Evolutionary conservation across 2,888 invertebrate species (phyloP).

Genomic region (Neoascia interrupta): DNA sequence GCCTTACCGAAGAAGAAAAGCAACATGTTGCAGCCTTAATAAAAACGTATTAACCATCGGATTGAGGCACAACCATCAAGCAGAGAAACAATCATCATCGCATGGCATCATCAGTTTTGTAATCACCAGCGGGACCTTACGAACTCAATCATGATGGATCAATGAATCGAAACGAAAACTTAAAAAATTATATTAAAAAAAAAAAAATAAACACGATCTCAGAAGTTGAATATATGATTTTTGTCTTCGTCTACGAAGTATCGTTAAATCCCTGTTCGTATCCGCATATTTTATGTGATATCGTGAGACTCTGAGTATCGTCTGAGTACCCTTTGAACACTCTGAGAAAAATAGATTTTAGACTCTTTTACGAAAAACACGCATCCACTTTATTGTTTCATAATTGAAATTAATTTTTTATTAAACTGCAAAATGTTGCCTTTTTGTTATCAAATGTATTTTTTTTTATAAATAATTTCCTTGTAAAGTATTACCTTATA

Average conservation of each 20-base stretch:
- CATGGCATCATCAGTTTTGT: conserved; percentile 69
- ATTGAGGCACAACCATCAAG: conserved; percentile 4
- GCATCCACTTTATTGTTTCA: conserved; percentile 5
- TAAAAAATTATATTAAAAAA: too few species aligned
- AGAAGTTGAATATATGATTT: conserved; percentile 54
- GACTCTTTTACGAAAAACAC: not conserved
- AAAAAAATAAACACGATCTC: conserved; percentile 57
- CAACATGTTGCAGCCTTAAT: conserved; percentile 87
- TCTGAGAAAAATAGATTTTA: conserved; percentile 59
- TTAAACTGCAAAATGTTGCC: not conserved
- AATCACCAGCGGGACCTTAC: conserved; percentile 53
- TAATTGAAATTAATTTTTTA: not conserved
- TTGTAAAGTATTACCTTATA: conserved; percentile 68
- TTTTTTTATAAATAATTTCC: conserved; percentile 18
- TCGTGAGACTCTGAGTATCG: conserved; percentile 13
- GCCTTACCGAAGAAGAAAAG: conserved; percentile 89
- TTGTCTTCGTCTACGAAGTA: conserved; percentile 20
- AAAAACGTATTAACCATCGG: conserved; percentile 83
- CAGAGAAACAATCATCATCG: conserved; percentile 72
- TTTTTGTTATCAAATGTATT: not conserved
- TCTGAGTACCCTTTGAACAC: too few species aligned
- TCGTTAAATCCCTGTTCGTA: conserved; percentile 27
- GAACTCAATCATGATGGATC: conserved; percentile 44
- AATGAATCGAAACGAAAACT: conserved; percentile 55
- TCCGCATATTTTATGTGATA: conserved; percentile 35